Evolutionary conservation across 2,113 vertebrate species (phyloP).

Genomic region (Plectropomus leopardus): DNA sequence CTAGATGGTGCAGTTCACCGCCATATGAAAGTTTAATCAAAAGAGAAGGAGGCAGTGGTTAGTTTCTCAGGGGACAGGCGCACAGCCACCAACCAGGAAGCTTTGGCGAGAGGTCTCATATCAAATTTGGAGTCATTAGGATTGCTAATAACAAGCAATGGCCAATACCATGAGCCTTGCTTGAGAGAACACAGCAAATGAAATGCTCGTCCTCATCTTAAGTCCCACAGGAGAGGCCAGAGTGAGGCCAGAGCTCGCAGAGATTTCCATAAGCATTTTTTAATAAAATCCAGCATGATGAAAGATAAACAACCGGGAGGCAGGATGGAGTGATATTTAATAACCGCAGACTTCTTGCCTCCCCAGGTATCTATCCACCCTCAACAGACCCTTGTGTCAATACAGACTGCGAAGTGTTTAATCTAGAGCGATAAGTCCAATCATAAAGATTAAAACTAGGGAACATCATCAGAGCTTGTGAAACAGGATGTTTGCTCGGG

Average conservation of each 20-base stretch:
- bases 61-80: conserved; percentile 69
- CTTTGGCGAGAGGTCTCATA: conserved; percentile 77
- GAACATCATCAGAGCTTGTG: conserved; percentile 19
- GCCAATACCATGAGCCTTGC: conserved; percentile 56
- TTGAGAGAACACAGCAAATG: conserved; percentile 66
- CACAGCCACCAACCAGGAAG: conserved; percentile 70
- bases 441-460: conserved; percentile 58
- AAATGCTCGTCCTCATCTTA: conserved; percentile 68
- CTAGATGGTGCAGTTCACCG: conserved; percentile 66
- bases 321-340: conserved; percentile 68
- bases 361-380: conserved; percentile 51
- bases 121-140: conserved; percentile 85
- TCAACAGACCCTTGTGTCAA: conserved; percentile 54
- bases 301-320: conserved; percentile 77
- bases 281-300: conserved; percentile 75
- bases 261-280: conserved; percentile 74
- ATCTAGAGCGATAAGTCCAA: conserved; percentile 57
- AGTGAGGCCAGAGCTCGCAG: conserved; percentile 55
- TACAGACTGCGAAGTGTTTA: conserved; percentile 62
- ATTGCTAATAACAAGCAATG: conserved; percentile 79
- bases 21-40: conserved; percentile 84
- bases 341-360: conserved; percentile 53
- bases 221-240: conserved; percentile 64
- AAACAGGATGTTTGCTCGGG: conserved; percentile 32
- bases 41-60: conserved; percentile 74